These are phyloP conservation scores for Metacarcinus magister DNA, from an alignment of 2,888 invertebrate species.

Conservation along the genomic window DNA sequence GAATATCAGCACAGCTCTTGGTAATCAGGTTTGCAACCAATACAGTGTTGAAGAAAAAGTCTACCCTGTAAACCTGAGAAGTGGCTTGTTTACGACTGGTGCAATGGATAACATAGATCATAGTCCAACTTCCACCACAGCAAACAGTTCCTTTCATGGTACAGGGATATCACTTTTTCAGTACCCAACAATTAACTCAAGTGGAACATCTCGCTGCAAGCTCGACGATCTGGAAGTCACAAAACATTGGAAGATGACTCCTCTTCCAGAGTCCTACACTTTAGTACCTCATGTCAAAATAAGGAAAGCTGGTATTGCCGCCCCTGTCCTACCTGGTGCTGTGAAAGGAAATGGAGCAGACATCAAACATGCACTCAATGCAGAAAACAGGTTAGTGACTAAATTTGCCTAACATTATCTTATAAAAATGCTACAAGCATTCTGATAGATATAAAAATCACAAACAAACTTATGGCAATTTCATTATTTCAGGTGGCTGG, in stretches of 20 bases:
- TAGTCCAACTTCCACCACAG: slow-evolving; percentile 72
- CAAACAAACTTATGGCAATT: slow-evolving; percentile 16
- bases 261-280: slow-evolving; percentile 50
- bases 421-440: too few species aligned
- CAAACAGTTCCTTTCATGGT: slow-evolving; percentile 74
- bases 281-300: slow-evolving; percentile 33
- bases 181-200: not conserved
- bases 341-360: slow-evolving; percentile 10
- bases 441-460: too few species aligned
- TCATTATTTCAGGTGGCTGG: slow-evolving; percentile 35
- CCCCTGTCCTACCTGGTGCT: slow-evolving; percentile 46
- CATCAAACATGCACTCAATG: slow-evolving; percentile 22
- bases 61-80: not conserved
- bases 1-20: not conserved
- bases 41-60: not conserved
- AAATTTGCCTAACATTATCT: slow-evolving; percentile 7
- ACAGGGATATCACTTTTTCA: slow-evolving; percentile 47
- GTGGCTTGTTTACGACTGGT: not conserved
- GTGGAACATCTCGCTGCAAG: slow-evolving; percentile 45
- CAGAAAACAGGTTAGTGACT: slow-evolving; percentile 33
- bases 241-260: not conserved
- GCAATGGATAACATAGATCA: slow-evolving; percentile 77
- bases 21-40: not conserved
- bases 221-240: slow-evolving; percentile 29
- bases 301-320: not conserved